Base-by-base conservation (phyloP, 2,113 vertebrate species). In the Bufo bufo region DNA sequence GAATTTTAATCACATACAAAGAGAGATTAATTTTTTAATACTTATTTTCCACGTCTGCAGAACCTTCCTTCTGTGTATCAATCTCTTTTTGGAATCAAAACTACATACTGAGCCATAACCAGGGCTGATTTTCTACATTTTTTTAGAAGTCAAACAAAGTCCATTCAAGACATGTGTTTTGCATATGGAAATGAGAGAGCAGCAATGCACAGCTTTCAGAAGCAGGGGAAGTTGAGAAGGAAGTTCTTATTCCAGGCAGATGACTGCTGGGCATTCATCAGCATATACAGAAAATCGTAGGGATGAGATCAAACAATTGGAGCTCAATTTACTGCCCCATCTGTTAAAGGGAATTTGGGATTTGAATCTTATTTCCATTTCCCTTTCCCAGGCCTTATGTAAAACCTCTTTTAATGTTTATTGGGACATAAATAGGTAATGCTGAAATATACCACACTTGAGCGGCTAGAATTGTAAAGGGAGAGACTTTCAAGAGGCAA, bases 331-430 rank as follows among this genome's bases (percentile, higher is more conserved):
- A 78, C 87, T 84, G 75, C 63, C 72, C 87, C 72, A 89, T 89
- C 87, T 89, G 87, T 89, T 89, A 14, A 84, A 78, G 87, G 82
- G 87, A 88, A 20, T 89, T 84, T 77, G 81, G 80, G 87, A 84
- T 78, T 84, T 84, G 59, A 74, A 88, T 84, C 87, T 69, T 66
- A 88, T 65, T 77, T 77, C 63, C 81, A 69, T 89, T 84, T 78
- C 50, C 72, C 13, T 77, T 84, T 77, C 56, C 19, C 54, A 83
- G n/a, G 54, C 43, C 43, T 75, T 49, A 75, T 11, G 1, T 74
- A 77, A 65, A 58, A 82, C 14, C 87, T 58, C 49, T 84, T 82
- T 11, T 52, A 54, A 65, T 77, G 81, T 82, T 59, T 59, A 63
- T 20, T 56, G 56, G 47, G 23, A 77, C 63, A 79, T 78, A 84